Evolutionary conservation across 2,113 vertebrate species (phyloP), one percentile per base, ranked within the genome.

Genomic region (Stigmatopora nigra): DNA sequence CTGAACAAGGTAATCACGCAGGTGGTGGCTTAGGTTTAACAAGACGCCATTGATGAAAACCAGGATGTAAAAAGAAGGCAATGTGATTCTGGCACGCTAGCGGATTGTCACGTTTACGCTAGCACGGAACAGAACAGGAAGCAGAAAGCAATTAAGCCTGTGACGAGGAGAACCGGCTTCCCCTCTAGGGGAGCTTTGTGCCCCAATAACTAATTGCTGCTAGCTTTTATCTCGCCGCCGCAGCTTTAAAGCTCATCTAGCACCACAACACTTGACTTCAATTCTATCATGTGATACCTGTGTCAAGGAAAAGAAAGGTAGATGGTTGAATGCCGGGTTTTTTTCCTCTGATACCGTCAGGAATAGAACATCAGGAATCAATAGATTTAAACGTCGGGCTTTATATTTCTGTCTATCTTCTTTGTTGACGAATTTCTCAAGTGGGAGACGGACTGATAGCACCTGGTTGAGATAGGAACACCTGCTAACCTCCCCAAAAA

Each of bases 181-280:
- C 81, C 80, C 79, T 83, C 79, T 66, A n/a, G 75, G 80, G 78
- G 71, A 70, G 75, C 75, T 85, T 78, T 76, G 70, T 68, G 78
- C 81, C 64, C 77, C 83, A 81, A 80, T 80, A 78, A 71, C 67
- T 85, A 87, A 88, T 89, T 87, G 85, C 80, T 9, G 36, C 58
- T 52, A 47, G 16, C 16, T 79, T 84, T 82, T 69, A 81, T 84
- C 79, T 78, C 69, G 64, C 53, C 75, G 62, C 71, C 80, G 76
- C 69, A 73, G 73, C 70, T 71, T 71, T 85, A 78, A 78, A 79
- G 79, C 66, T 77, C 80, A 83, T 84, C 75, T 76, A 67, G 64
- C 64, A 61, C 67, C 69, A 72, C 65, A 64, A 51, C 63, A 45
- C 62, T 68, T 78, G 68, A 72, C 73, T 80, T 77, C 71, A 82